Evolutionary conservation across 2,113 vertebrate genomes (phyloP), one percentile per base, ranked within the genome.

Genomic region (Triplophysa tibetana): DNA sequence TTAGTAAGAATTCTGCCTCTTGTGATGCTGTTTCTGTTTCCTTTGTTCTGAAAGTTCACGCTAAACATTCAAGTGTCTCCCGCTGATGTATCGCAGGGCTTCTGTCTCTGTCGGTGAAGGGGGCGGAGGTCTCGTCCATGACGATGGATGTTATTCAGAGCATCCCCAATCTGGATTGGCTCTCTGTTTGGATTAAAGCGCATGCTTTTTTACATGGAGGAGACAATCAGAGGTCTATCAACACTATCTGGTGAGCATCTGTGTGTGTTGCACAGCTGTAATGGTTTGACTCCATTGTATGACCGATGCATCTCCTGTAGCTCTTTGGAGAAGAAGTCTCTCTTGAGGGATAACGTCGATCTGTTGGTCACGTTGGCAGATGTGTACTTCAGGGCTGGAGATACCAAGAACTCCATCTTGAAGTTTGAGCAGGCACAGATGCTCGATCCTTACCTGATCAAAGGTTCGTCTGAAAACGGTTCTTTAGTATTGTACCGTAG

Each of bases 381-480:
- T 52, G 93, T 99, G 9, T 97, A 98, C 87, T 99, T 99, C 91
- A 92, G 97, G 84, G 97, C 96, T 1, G 97, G 97, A 61, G 97
- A 99, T 90, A 98, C 93, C 29, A 98, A 99, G 88, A 99, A 99
- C 70, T 94, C 97, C 8, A 97, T 98, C 86, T 91, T 98, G 2
- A 98, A 98, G 87, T 99, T 99, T 88, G 97, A 99, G 80, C 98
- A 99, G 86, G 98, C 97, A 7, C 97, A 98, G 90, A 98, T 99
- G 96, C 83, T 99, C 87, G 98, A 99, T 88, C 97, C 97, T 0
- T 98, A 98, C 86, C 91, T 99, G 45, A 99, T 99, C 87, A 99
- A 98, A 95, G 97, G 97, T 96, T 77, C 11, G 77, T 41, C 0
- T 1, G 5, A 3, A 43, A 43, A 56, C 33, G 9, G 8, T 43